Conservation (phyloP, 1,140 invertebrate genomes). For the Orchesella cincta region DNA sequence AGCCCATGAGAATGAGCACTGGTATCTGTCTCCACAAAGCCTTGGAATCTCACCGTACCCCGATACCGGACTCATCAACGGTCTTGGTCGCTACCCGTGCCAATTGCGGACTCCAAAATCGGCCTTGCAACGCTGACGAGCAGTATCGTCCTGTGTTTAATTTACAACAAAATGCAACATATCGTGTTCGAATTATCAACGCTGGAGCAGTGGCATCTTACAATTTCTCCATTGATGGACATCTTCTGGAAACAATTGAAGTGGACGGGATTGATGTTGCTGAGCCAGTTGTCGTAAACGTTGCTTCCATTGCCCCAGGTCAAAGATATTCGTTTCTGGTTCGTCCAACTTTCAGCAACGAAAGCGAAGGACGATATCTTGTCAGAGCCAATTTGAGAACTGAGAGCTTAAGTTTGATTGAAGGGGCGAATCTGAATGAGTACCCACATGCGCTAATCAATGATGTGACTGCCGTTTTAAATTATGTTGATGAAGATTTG, state of each 20-base stretch:
- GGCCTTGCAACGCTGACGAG: not conserved
- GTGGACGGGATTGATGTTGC: slow-evolving; percentile 32
- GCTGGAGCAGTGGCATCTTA: not conserved
- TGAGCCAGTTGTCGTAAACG: not conserved
- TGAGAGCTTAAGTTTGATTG: not conserved
- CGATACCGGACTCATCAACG: slow-evolving; percentile 3
- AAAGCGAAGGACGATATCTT: not conserved
- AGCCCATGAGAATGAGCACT: not conserved
- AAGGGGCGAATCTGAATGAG: not conserved
- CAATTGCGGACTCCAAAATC: not conserved
- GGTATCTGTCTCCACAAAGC: not conserved
- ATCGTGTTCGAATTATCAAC: slow-evolving; percentile 40
- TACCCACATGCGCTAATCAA: not conserved
- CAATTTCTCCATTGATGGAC: slow-evolving; percentile 41
- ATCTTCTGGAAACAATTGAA: slow-evolving; percentile 36
- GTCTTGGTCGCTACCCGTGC: slow-evolving; percentile 27
- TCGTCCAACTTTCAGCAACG: not conserved
- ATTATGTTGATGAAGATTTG: not conserved
- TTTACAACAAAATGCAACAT: not conserved
- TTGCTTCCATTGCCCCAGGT: slow-evolving; percentile 3
- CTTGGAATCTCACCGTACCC: not conserved
- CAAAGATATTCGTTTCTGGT: slow-evolving; percentile 45
- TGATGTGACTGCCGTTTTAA: not conserved
- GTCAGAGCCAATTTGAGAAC: not conserved
- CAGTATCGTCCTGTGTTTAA: slow-evolving; percentile 16